Evolutionary conservation across 2,888 invertebrate species (phyloP).

Genomic region (Coelopa pilipes): DNA sequence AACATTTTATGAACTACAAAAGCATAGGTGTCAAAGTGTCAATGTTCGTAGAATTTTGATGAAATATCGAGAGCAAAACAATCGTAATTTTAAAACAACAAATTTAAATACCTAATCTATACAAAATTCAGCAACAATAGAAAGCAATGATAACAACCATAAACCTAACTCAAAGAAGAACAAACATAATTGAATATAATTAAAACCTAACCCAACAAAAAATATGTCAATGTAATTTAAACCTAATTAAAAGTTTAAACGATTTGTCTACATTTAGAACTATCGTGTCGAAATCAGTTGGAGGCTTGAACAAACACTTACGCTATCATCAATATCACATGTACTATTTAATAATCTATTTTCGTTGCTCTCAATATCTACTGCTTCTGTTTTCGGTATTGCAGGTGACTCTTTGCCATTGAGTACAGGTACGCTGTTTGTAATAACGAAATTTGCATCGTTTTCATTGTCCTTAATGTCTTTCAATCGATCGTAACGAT

Average conservation of each 20-base stretch:
- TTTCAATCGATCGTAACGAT: slow-evolving; percentile 1
- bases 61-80: no score
- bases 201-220: no score
- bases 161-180: no score
- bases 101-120: no score
- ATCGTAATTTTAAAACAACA: no score
- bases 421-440: slow-evolving; percentile 4
- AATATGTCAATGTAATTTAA: neutral
- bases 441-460: neutral
- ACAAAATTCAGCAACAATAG: no score
- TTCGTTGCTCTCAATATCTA: slow-evolving; percentile 27
- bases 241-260: neutral
- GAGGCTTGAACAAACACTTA: slow-evolving; percentile 45
- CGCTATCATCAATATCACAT: slow-evolving; percentile 50
- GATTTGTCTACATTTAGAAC: neutral
- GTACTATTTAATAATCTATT: slow-evolving; percentile 40
- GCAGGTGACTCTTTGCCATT: neutral
- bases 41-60: no score
- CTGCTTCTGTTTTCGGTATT: slow-evolving; percentile 4
- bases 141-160: no score
- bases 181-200: no score
- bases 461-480: slow-evolving; percentile 6
- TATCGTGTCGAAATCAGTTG: neutral
- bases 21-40: no score
- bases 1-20: no score